phyloP scores from a whole-genome alignment of 2,888 invertebrate species.

The Vesta saturnalis region DNA sequence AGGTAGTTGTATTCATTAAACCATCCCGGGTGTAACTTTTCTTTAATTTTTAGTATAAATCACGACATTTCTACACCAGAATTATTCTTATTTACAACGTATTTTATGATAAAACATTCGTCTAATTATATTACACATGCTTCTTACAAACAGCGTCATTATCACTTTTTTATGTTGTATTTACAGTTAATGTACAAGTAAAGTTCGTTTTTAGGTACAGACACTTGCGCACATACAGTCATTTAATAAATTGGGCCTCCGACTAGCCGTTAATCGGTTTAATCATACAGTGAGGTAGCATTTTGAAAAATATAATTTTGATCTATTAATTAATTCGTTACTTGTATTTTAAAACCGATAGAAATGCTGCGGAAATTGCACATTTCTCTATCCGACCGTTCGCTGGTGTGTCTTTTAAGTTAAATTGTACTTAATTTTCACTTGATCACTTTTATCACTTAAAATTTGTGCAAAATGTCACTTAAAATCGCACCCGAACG shows the following conservation, averaged over 20 bases:
- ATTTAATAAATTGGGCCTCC: constrained; percentile 43
- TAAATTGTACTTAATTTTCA: constrained; percentile 28
- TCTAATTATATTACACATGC: constrained; percentile 57
- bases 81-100: constrained; percentile 50
- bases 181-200: constrained; percentile 45
- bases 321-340: constrained; percentile 35
- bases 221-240: constrained; percentile 46
- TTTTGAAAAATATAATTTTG: constrained; percentile 44
- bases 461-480: constrained; percentile 27
- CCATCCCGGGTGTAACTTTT: constrained; percentile 57
- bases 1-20: constrained; percentile 58
- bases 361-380: constrained; percentile 7
- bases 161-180: constrained; percentile 57
- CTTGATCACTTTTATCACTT: constrained; percentile 32
- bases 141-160: constrained; percentile 52
- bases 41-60: constrained; percentile 49
- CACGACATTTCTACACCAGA: constrained; percentile 49
- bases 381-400: constrained; percentile 19
- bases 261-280: constrained; percentile 33
- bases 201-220: constrained; percentile 47
- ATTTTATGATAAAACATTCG: constrained; percentile 39
- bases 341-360: constrained; percentile 27
- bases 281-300: constrained; percentile 47
- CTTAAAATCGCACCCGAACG: constrained; percentile 33
- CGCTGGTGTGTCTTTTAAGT: constrained; percentile 18